phyloP scores from a whole-genome alignment of 2,113 vertebrate species.

The Albula glossodonta region DNA sequence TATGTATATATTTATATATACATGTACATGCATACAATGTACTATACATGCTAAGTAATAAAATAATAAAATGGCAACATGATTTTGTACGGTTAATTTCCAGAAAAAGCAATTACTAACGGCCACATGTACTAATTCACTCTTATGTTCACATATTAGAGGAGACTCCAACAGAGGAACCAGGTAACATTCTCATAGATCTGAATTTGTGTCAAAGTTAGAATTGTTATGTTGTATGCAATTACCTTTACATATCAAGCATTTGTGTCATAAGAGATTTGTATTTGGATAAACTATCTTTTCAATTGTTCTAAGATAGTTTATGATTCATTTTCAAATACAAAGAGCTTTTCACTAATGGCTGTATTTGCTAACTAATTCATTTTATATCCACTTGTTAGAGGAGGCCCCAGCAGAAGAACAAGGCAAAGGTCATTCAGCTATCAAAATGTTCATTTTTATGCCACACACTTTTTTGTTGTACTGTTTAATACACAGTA shows the following conservation, averaged over 20 bases:
- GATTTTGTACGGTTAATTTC: too few relatives aligned
- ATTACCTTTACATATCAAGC: too few relatives aligned
- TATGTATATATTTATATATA: too few relatives aligned
- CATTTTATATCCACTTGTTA: not conserved
- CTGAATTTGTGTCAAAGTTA: not conserved
- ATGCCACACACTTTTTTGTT: too few relatives aligned
- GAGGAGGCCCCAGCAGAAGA: slow-evolving; percentile 2
- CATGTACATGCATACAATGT: too few relatives aligned
- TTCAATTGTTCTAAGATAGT: not conserved
- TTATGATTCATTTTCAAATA: not conserved
- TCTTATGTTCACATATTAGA: slow-evolving; percentile 19
- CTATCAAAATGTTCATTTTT: too few relatives aligned
- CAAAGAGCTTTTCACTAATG: not conserved
- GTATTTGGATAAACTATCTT: too few relatives aligned
- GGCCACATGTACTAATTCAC: not conserved
- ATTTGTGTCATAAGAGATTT: too few relatives aligned
- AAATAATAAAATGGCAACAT: too few relatives aligned
- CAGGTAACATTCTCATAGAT: slow-evolving; percentile 37
- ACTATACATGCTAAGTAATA: too few relatives aligned
- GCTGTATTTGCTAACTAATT: not conserved
- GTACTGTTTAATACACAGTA: too few relatives aligned
- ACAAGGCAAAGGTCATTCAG: not conserved
- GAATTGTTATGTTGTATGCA: too few relatives aligned
- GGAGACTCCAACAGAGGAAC: slow-evolving; percentile 32
- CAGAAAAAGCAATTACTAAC: not conserved